Conservation (phyloP, 1,140 invertebrate species). For the Drosophila nebulosa region DNA sequence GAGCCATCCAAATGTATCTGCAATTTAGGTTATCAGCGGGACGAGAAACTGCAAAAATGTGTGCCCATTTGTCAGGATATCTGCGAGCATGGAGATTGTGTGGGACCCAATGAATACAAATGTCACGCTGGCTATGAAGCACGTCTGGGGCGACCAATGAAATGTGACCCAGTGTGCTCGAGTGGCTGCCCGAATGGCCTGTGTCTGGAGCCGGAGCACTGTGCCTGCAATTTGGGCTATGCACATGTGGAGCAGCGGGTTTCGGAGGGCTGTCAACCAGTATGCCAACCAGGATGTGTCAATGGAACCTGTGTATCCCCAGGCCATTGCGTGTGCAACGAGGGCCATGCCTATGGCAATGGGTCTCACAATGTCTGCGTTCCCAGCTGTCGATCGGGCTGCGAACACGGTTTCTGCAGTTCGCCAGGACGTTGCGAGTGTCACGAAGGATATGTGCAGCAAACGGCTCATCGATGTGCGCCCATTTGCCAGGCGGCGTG, state of each 20-base stretch:
- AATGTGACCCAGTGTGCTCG: conserved; percentile 65
- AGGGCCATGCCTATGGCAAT: conserved; percentile 53
- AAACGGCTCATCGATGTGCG: conserved; percentile 80
- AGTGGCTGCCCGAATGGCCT: conserved; percentile 60
- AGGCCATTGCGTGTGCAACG: conserved; percentile 80
- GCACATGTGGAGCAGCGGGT: conserved; percentile 15
- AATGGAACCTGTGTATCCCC: conserved; percentile 81
- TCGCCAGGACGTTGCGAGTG: conserved; percentile 67
- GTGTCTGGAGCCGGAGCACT: conserved; percentile 81
- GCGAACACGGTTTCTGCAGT: conserved; percentile 70
- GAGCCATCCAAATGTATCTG: conserved; percentile 83
- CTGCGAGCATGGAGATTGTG: conserved; percentile 84
- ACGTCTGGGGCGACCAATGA: conserved; percentile 21
- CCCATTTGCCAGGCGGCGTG: conserved; percentile 82
- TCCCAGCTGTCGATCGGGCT: conserved; percentile 65
- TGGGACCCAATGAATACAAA: conserved; percentile 82
- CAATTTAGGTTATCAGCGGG: conserved; percentile 81
- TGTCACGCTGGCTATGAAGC: conserved; percentile 79
- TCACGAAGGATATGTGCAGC: conserved; percentile 56
- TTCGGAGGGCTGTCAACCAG: conserved; percentile 70
- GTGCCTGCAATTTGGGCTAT: conserved; percentile 76
- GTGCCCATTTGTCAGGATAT: conserved; percentile 83
- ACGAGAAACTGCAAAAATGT: conserved; percentile 81
- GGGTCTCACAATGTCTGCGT: conserved; percentile 50
- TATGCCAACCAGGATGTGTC: conserved; percentile 66